A percentile compares a stretch with the other conserved stretches of the same genome.
phyloP scores from a whole-genome alignment of 2,888 invertebrate species.

The Polydrusus tereticollis region DNA sequence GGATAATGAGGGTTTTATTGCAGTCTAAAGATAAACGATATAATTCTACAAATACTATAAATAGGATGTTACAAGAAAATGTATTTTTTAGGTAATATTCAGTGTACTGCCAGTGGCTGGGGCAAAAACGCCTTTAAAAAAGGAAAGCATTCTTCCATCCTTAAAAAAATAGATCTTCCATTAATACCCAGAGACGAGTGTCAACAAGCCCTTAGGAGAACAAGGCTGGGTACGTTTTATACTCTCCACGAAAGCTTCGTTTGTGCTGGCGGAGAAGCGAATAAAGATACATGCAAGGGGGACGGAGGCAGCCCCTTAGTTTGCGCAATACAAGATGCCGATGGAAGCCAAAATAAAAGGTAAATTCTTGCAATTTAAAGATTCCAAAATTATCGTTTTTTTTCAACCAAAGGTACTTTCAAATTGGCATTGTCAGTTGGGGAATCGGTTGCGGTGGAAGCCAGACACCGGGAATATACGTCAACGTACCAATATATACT shows the following conservation, averaged over 20 bases:
- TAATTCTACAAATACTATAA: too few relatives aligned
- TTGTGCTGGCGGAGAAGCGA: slow-evolving; percentile 83
- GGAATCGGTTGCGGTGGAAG: slow-evolving; percentile 82
- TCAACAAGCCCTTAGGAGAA: slow-evolving; percentile 71
- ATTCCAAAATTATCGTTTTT: background rate
- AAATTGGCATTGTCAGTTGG: slow-evolving; percentile 83
- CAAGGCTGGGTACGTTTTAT: slow-evolving; percentile 77
- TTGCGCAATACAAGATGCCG: slow-evolving; percentile 73
- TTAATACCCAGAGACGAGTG: slow-evolving; percentile 75
- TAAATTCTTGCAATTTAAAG: background rate
- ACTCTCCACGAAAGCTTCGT: slow-evolving; percentile 78
- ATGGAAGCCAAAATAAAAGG: background rate
- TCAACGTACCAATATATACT: slow-evolving; percentile 74
- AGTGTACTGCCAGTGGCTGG: slow-evolving; percentile 82
- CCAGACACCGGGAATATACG: slow-evolving; percentile 81
- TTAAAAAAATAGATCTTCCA: slow-evolving; percentile 80
- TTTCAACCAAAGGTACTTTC: slow-evolving; percentile 65
- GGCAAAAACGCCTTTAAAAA: slow-evolving; percentile 68
- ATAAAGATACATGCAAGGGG: slow-evolving; percentile 83
- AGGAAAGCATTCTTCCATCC: slow-evolving; percentile 75
- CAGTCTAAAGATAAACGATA: too few relatives aligned
- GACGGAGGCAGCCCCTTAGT: slow-evolving; percentile 85
- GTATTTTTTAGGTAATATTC: slow-evolving; percentile 32
- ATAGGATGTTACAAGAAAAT: too few relatives aligned
- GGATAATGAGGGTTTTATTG: too few relatives aligned